Base-by-base conservation (phyloP, 2,888 invertebrate species). In the Phalangium opilio region DNA sequence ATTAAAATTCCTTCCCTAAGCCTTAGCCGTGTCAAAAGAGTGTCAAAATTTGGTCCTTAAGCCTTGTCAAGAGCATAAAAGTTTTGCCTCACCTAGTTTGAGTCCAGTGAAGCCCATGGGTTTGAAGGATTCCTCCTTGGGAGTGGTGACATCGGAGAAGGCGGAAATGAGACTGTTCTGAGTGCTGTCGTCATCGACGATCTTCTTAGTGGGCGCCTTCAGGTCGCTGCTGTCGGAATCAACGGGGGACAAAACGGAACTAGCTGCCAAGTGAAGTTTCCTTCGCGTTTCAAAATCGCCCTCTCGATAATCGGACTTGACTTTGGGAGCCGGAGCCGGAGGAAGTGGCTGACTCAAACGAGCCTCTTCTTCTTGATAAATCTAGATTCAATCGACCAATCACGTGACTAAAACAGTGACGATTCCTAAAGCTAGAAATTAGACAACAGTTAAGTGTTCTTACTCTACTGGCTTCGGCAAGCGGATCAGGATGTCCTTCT, bases 401-500 rank as follows among this genome's bases (percentile, higher is more conserved):
- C n/a, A n/a, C n/a, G n/a, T n/a, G n/a, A n/a, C n/a, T n/a, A n/a
- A n/a, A n/a, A n/a, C n/a, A n/a, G n/a, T n/a, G n/a, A n/a, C n/a
- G n/a, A n/a, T n/a, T n/a, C n/a, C n/a, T n/a, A n/a, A n/a, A n/a
- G n/a, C n/a, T n/a, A n/a, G n/a, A n/a, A n/a, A n/a, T n/a, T n/a
- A n/a, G n/a, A n/a, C n/a, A n/a, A n/a, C n/a, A 12, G 14, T 34
- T 34, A 3, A 12, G 14, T 4, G 12, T n/a, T 41, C 34, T 44
- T 32, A 52, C 50, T 17, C 52, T 48, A 21, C 55, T 50, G 10
- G 55, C 56, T 48, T 73, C 68, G 52, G 63, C 64, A 50, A 69
- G 67, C 38, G 70, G 65, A 56, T 72, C 69, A 4, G 67, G 67
- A 57, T 70, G 68, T 19, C 71, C 71, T 55, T 70, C 70, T 47